A percentile compares a stretch with the other conserved stretches of the same genome.
Conservation (phyloP, 1,140 invertebrate genomes). For the Antheraea pernyi region DNA sequence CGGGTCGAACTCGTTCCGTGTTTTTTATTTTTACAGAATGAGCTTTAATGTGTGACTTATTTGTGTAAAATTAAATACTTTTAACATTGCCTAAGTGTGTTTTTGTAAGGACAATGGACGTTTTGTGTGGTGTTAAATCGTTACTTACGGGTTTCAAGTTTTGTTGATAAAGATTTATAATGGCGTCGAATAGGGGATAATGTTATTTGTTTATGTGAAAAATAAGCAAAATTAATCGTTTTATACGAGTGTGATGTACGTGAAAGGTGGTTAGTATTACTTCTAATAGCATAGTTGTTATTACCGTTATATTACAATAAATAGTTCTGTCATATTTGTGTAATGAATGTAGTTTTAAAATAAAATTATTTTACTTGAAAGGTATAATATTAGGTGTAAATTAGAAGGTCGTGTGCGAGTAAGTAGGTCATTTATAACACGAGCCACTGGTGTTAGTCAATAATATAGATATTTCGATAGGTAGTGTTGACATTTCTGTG, state of each 20-base stretch:
- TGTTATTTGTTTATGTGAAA: slow-evolving; percentile 54
- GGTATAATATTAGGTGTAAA: neutral
- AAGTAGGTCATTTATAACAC: slow-evolving; percentile 31
- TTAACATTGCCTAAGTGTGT: slow-evolving; percentile 24
- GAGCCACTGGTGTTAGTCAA: slow-evolving; percentile 38
- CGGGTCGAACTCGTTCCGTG: slow-evolving; percentile 49
- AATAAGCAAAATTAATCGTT: slow-evolving; percentile 37
- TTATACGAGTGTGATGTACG: slow-evolving; percentile 50
- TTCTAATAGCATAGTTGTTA: slow-evolving; percentile 3
- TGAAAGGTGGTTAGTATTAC: slow-evolving; percentile 45
- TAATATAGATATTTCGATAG: slow-evolving; percentile 31
- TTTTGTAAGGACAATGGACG: slow-evolving; percentile 7
- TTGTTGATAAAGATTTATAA: slow-evolving; percentile 41
- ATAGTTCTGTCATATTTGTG: neutral
- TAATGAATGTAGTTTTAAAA: neutral
- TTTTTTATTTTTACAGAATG: slow-evolving; percentile 42
- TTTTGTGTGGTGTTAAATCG: slow-evolving; percentile 36
- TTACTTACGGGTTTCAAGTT: slow-evolving; percentile 42
- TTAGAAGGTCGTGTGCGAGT: neutral
- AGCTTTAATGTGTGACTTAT: slow-evolving; percentile 55
- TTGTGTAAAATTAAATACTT: slow-evolving; percentile 40
- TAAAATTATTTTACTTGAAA: neutral
- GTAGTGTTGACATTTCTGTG: slow-evolving; percentile 66
- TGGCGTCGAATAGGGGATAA: slow-evolving; percentile 44
- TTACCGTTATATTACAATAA: neutral